Percentiles rank a stretch among this genome's conserved stretches.
phyloP scores from a whole-genome alignment of 2,113 vertebrate species.

The Cynoglossus semilaevis region DNA sequence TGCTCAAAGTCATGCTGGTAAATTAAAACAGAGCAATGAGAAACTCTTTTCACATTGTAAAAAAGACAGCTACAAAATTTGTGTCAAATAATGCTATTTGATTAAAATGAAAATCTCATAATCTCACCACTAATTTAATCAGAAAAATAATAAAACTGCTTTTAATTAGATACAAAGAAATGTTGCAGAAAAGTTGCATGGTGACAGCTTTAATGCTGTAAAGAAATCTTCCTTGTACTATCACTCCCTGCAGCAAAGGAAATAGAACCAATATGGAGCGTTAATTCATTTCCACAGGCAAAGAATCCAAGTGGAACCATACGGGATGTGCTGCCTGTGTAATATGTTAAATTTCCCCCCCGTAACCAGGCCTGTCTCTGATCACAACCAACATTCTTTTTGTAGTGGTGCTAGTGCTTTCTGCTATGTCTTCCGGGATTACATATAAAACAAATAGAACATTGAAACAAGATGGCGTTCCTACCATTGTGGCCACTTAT shows the following conservation, averaged over 20 bases:
- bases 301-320: constrained; percentile 22
- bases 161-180: too few species aligned
- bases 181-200: neutral
- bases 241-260: constrained; percentile 27
- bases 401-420: too few species aligned
- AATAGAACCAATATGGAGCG: constrained; percentile 27
- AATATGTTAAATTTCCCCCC: constrained; percentile 11
- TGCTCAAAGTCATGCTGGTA: constrained; percentile 45
- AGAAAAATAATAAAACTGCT: neutral
- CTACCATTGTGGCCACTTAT: neutral
- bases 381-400: neutral
- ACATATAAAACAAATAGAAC: neutral
- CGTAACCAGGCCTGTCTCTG: constrained; percentile 8
- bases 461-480: neutral
- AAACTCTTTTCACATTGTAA: constrained; percentile 3
- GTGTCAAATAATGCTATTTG: too few species aligned
- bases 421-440: neutral
- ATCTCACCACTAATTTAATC: too few species aligned
- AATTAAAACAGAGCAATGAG: constrained; percentile 4
- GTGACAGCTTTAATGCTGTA: neutral
- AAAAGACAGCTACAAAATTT: neutral
- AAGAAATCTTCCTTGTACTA: constrained; percentile 6
- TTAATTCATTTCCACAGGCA: constrained; percentile 19
- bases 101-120: too few species aligned
- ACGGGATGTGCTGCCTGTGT: constrained; percentile 4